Evolutionary conservation across 53 echinoderm and acorn worm species (phyloP).

Genomic region (Arbacia lixula): DNA sequence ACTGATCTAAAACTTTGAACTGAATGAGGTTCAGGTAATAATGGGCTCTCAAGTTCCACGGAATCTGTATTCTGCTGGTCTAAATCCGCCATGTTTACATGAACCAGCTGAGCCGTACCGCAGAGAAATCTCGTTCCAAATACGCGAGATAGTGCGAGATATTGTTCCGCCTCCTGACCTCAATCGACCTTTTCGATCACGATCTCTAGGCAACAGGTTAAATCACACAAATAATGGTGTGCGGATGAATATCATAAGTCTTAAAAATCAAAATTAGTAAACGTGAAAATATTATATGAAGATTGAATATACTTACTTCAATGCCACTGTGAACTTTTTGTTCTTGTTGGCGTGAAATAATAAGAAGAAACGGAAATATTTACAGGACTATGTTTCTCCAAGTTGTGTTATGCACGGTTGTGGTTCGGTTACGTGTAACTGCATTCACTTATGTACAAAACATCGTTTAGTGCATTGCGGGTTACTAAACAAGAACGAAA

Average conservation of each 20-base stretch:
- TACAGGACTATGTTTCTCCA: no score
- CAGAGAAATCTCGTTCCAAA: neutral
- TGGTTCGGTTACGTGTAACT: conserved; percentile 32
- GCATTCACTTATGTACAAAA: conserved; percentile 2
- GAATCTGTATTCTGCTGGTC: conserved; percentile 29
- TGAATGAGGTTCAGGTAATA: conserved; percentile 18
- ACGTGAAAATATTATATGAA: no score
- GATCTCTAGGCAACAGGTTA: conserved; percentile 17
- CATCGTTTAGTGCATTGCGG: neutral
- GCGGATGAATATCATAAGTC: conserved; percentile 33
- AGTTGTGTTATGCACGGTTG: no score
- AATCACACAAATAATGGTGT: conserved; percentile 26
- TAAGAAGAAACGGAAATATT: no score
- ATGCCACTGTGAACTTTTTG: no score
- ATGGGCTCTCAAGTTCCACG: conserved; percentile 43
- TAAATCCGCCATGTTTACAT: conserved; percentile 76
- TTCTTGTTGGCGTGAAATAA: no score
- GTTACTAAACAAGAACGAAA: neutral
- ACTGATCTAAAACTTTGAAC: conserved; percentile 36
- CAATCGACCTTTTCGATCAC: neutral
- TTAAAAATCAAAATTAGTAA: no score
- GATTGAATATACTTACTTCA: no score
- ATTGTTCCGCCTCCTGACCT: conserved; percentile 37
- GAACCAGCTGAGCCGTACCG: neutral
- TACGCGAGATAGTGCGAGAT: conserved; percentile 28